Conservation (phyloP, 2,888 invertebrate genomes). For the Carabus problematicus region DNA sequence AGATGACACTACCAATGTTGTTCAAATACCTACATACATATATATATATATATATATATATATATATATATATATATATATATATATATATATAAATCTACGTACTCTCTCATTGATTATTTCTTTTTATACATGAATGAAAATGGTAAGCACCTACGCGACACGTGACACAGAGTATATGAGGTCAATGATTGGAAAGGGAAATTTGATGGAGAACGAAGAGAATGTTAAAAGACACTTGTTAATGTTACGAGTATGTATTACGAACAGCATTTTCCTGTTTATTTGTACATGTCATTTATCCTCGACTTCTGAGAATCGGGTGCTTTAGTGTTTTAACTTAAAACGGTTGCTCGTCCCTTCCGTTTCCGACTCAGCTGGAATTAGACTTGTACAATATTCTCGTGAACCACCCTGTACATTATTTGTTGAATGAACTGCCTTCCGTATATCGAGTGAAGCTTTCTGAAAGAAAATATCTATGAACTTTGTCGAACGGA, state of each 20-base stretch:
- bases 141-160: too few relatives aligned
- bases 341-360: conserved; percentile 21
- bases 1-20: conserved; percentile 10
- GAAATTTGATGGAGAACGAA: too few relatives aligned
- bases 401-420: conserved; percentile 20
- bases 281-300: conserved; percentile 19
- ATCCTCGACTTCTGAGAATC: conserved; percentile 16
- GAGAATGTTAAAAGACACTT: too few relatives aligned
- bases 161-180: too few relatives aligned
- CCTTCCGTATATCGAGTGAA: too few relatives aligned
- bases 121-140: too few relatives aligned
- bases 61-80: background rate
- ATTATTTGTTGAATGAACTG: background rate
- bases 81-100: too few relatives aligned
- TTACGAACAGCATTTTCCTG: conserved; percentile 17
- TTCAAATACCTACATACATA: background rate
- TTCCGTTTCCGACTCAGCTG: conserved; percentile 24
- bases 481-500: too few relatives aligned
- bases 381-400: background rate
- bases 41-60: background rate
- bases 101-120: background rate
- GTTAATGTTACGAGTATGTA: too few relatives aligned
- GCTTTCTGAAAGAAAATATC: too few relatives aligned
- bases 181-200: too few relatives aligned
- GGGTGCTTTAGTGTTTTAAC: conserved; percentile 24